Conservation (phyloP, 2,113 vertebrate genomes). For the Sinocyclocheilus rhinocerous region DNA sequence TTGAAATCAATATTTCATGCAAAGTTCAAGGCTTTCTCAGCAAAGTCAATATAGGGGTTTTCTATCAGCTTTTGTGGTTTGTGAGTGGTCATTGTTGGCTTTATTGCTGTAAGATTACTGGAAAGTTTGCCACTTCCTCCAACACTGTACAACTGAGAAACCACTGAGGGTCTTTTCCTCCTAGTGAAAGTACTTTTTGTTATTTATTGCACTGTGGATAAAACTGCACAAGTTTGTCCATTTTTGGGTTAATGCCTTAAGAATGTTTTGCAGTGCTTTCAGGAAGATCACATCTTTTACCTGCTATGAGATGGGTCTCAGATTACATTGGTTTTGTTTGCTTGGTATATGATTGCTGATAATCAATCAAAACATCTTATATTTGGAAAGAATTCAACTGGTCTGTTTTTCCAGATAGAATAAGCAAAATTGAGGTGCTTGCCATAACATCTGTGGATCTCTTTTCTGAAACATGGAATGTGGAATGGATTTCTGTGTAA, state of each 20-base stretch:
- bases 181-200: background rate
- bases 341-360: background rate
- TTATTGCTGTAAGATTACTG: background rate
- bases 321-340: background rate
- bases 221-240: background rate
- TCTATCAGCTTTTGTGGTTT: background rate
- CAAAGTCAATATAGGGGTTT: background rate
- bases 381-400: constrained; percentile 29
- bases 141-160: background rate
- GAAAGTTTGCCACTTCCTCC: background rate
- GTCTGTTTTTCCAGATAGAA: constrained; percentile 19
- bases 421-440: background rate
- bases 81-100: background rate
- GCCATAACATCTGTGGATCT: background rate
- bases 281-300: background rate
- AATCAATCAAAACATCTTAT: constrained; percentile 5
- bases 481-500: background rate
- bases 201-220: background rate
- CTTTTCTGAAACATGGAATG: background rate
- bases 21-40: background rate
- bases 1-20: background rate
- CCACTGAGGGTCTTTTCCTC: background rate
- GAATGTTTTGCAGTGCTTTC: background rate
- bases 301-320: background rate
- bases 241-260: background rate